Conservation (phyloP, 2,113 vertebrate species). For the Cyphomyrus plagiostoma region DNA sequence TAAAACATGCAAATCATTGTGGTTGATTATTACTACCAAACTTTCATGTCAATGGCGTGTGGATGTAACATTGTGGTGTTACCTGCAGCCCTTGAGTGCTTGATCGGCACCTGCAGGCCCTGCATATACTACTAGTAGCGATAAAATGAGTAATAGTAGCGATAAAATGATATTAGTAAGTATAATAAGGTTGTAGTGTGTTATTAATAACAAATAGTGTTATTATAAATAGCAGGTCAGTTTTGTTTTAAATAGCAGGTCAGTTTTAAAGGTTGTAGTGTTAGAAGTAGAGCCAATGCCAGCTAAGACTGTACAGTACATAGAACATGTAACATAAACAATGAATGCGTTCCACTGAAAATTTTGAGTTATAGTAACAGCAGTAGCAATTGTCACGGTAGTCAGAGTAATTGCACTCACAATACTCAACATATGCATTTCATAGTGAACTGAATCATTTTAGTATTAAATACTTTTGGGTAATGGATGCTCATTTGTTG, state of each 20-base stretch:
- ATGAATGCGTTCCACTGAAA: not conserved
- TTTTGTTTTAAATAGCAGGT: not conserved
- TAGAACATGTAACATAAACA: not conserved
- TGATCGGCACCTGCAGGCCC: not conserved
- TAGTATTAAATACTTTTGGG: no score
- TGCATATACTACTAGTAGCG: not conserved
- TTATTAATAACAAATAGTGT: not conserved
- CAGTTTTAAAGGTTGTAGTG: not conserved
- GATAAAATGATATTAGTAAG: not conserved
- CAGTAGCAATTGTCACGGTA: not conserved
- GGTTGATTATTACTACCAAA: not conserved
- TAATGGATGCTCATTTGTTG: no score
- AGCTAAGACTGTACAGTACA: not conserved
- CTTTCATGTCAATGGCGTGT: not conserved
- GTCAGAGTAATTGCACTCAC: not conserved
- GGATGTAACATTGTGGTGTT: not conserved
- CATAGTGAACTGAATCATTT: no score
- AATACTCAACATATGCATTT: no score
- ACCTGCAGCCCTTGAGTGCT: not conserved
- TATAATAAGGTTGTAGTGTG: not conserved
- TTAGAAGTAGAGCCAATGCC: not conserved
- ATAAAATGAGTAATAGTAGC: not conserved
- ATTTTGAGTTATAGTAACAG: no score
- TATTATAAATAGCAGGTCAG: not conserved
- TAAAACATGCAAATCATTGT: not conserved